phyloP scores from a whole-genome alignment of 64 coral and sea anemone species.

The Montipora sp. region DNA sequence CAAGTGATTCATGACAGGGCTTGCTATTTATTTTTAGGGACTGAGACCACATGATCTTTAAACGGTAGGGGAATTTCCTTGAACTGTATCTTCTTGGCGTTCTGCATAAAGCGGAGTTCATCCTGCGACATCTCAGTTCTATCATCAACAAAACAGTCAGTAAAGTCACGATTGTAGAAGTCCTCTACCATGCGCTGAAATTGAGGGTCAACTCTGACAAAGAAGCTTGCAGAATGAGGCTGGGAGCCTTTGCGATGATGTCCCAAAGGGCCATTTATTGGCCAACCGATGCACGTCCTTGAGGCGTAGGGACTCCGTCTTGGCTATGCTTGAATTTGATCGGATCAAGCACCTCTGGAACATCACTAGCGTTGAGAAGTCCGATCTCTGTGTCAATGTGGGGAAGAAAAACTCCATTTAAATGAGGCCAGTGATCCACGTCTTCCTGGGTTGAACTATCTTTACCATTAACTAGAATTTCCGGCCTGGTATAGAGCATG shows the following conservation, averaged over 20 bases:
- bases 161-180: not conserved
- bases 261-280: conserved; percentile 21
- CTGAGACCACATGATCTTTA: not conserved
- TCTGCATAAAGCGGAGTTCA: conserved; percentile 13
- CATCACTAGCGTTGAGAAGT: conserved; percentile 13
- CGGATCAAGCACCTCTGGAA: conserved; percentile 22
- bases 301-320: conserved; percentile 22
- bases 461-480: not conserved
- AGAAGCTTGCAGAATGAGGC: not conserved
- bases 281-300: conserved; percentile 11
- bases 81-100: not conserved
- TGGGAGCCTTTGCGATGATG: not conserved
- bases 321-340: not conserved
- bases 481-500: not conserved
- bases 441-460: conserved; percentile 25
- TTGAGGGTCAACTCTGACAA: not conserved
- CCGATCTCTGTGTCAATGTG: conserved; percentile 4
- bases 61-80: conserved; percentile 25
- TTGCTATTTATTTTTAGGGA: conserved; percentile 23
- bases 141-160: not conserved
- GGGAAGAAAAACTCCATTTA: not conserved
- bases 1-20: not conserved
- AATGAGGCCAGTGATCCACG: conserved; percentile 19
- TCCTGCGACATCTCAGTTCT: not conserved
- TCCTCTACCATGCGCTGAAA: not conserved